Evolutionary conservation across 2,888 invertebrate species (phyloP).

Genomic region (Capitulum mitella): DNA sequence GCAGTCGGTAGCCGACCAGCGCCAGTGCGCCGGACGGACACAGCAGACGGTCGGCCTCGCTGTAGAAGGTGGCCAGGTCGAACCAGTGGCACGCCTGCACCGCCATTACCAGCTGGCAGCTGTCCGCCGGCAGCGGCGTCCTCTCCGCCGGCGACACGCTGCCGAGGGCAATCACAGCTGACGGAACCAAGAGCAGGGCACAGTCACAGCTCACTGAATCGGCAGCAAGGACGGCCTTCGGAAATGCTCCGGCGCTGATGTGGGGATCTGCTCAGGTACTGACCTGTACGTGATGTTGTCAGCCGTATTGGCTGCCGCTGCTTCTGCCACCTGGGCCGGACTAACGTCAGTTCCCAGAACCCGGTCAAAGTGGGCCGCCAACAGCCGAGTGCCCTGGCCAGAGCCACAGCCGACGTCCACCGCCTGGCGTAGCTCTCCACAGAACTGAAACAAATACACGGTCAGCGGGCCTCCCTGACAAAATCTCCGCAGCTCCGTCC

Average conservation of each 20-base stretch:
- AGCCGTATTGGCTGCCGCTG: not conserved
- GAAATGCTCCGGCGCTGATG: not conserved
- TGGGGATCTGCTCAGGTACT: not conserved
- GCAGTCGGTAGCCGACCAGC: slow-evolving; percentile 16
- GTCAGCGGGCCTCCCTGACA: not conserved
- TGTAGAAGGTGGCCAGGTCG: not conserved
- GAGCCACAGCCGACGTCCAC: not conserved
- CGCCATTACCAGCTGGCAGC: slow-evolving; percentile 13
- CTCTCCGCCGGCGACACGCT: not conserved
- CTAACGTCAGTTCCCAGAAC: not conserved
- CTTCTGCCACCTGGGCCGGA: not conserved
- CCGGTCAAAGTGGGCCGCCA: not conserved
- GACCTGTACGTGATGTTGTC: not conserved
- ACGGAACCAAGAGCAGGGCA: not conserved
- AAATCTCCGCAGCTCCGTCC: too few species aligned
- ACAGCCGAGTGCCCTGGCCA: not conserved
- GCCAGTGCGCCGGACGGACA: slow-evolving; percentile 5
- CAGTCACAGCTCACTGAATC: not conserved
- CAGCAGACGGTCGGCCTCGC: not conserved
- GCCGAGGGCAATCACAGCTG: not conserved
- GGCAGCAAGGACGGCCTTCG: not conserved
- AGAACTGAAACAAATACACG: not conserved
- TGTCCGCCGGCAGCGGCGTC: not conserved
- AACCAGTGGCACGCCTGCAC: slow-evolving; percentile 13
- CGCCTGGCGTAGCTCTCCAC: not conserved